Evolutionary conservation across 2,113 vertebrate species (phyloP).

Genomic region (Oreotrochilus melanogaster): DNA sequence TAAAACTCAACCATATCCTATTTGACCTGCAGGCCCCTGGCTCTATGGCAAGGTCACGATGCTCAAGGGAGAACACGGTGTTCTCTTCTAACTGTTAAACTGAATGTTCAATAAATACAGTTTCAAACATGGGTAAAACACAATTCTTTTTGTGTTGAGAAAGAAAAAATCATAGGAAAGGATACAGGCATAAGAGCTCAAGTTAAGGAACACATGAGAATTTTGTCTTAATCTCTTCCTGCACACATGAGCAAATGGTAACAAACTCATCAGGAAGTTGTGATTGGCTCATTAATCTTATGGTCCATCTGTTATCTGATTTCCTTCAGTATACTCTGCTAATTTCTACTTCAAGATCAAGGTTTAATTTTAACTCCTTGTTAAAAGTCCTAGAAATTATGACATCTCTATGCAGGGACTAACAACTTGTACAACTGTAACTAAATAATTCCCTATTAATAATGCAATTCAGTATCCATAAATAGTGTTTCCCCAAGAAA

Average conservation of each 20-base stretch:
- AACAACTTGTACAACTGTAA: neutral
- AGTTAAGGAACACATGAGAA: neutral
- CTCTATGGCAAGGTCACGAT: neutral
- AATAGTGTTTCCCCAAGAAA: neutral
- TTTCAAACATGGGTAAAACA: neutral
- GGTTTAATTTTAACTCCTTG: slow-evolving; percentile 13
- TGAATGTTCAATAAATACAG: neutral
- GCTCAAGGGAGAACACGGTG: neutral
- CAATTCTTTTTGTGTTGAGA: neutral
- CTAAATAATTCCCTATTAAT: neutral
- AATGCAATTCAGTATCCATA: neutral
- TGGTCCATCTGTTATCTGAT: slow-evolving; percentile 29
- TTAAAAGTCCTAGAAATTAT: neutral
- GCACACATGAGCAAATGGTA: slow-evolving; percentile 19
- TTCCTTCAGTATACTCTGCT: neutral
- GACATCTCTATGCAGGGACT: neutral
- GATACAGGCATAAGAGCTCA: neutral
- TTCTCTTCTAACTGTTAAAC: neutral
- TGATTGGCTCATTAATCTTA: neutral
- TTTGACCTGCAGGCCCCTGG: neutral
- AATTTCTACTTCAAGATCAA: neutral
- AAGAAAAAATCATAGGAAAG: neutral
- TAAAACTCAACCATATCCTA: neutral
- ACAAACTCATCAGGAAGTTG: slow-evolving; percentile 51
- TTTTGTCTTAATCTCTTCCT: slow-evolving; percentile 29